Evolutionary conservation across 2,888 invertebrate genomes (phyloP).

Genomic region (Cerceris ruficornis): DNA sequence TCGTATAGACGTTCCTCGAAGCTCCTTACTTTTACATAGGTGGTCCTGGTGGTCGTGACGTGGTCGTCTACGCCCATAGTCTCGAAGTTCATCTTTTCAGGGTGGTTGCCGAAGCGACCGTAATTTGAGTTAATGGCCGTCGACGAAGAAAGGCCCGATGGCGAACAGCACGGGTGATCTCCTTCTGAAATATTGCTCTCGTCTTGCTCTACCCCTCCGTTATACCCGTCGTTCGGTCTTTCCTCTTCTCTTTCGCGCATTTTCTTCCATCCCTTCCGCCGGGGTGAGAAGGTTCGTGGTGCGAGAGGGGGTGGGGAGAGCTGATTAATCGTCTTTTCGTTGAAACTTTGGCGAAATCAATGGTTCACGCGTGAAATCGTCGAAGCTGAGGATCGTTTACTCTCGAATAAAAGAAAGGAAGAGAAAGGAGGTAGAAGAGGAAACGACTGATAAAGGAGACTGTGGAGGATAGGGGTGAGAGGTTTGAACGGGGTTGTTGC

Average conservation of each 20-base stretch:
- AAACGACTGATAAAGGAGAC: background rate
- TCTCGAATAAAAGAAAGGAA: conserved; percentile 7
- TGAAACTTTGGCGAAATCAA: conserved; percentile 62
- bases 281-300: background rate
- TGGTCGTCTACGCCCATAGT: conserved; percentile 30
- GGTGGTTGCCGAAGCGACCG: conserved; percentile 59
- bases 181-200: conserved; percentile 57
- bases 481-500: conserved; percentile 5
- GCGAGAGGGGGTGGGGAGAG: background rate
- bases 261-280: background rate
- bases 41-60: conserved; percentile 22
- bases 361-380: conserved; percentile 51
- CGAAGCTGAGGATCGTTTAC: conserved; percentile 41
- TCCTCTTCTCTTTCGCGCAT: background rate
- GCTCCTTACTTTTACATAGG: conserved; percentile 15
- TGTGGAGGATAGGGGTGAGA: background rate
- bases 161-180: conserved; percentile 59
- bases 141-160: conserved; percentile 60
- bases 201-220: background rate
- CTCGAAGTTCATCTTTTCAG: conserved; percentile 62
- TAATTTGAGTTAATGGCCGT: conserved; percentile 69
- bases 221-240: background rate
- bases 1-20: conserved; percentile 47
- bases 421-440: background rate
- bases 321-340: conserved; percentile 63